Percentiles rank a stretch among this genome's conserved stretches.
phyloP scores from a whole-genome alignment of 2,888 invertebrate species.

The Cyrtodaria siliqua region DNA sequence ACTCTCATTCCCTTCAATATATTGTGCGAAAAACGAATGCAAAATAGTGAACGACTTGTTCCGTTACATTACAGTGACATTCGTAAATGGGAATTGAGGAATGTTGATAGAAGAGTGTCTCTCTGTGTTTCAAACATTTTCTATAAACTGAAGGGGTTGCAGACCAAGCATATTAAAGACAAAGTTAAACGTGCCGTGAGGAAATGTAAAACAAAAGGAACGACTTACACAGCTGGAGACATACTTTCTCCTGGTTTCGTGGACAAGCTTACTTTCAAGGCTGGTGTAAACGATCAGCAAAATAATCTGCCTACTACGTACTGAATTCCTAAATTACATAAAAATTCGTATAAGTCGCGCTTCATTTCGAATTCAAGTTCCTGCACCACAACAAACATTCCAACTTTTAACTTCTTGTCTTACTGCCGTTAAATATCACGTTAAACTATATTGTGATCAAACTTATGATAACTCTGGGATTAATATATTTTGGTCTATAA shows the following conservation, averaged over 20 bases:
- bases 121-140: constrained; percentile 28
- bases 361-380: too few species aligned
- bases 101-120: constrained; percentile 37
- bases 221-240: constrained; percentile 33
- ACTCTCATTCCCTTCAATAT: constrained; percentile 41
- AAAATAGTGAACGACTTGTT: constrained; percentile 21
- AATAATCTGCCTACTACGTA: too few species aligned
- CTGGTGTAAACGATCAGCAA: too few species aligned
- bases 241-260: constrained; percentile 35
- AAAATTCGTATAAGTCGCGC: too few species aligned
- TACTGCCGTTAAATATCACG: too few species aligned
- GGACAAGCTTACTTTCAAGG: constrained; percentile 30
- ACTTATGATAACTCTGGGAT: too few species aligned
- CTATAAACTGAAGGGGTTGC: constrained; percentile 30
- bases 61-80: constrained; percentile 41
- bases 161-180: constrained; percentile 41
- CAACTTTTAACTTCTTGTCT: too few species aligned
- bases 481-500: too few species aligned
- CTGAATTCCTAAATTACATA: too few species aligned
- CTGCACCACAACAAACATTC: too few species aligned
- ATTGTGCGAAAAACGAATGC: constrained; percentile 25
- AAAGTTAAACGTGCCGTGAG: constrained; percentile 31
- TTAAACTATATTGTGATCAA: too few species aligned
- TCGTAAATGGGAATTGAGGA: constrained; percentile 44
- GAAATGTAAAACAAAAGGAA: constrained; percentile 34